Conservation (phyloP, 2,888 invertebrate species). For the Himalopsyche kuldschensis region DNA sequence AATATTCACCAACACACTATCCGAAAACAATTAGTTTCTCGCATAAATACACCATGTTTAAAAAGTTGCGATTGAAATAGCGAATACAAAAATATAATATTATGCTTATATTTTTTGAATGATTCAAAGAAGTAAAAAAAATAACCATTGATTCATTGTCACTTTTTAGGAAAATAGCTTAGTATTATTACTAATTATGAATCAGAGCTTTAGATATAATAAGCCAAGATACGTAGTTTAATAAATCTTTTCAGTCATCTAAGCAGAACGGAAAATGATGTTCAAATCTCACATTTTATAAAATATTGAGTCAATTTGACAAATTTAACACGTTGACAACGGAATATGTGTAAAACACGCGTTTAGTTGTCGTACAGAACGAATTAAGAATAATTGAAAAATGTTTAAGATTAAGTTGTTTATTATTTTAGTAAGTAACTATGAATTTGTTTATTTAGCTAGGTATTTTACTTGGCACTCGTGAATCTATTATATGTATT, state of each 20-base stretch:
- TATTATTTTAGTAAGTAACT: no score
- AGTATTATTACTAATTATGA: background rate
- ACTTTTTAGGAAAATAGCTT: background rate
- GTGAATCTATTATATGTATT: no score
- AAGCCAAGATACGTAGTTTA: background rate
- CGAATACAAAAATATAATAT: no score
- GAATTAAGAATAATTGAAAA: no score
- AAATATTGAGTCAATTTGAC: background rate
- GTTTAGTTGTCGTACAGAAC: no score
- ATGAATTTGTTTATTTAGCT: no score
- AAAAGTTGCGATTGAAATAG: no score
- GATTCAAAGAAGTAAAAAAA: background rate
- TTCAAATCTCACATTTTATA: background rate
- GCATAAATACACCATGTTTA: background rate
- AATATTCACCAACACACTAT: background rate
- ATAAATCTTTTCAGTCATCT: background rate
- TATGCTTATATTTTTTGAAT: no score
- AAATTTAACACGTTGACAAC: background rate
- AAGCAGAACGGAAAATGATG: background rate
- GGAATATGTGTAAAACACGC: background rate
- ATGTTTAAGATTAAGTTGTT: no score
- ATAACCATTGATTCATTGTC: background rate
- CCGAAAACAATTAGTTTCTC: background rate
- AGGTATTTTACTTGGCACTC: no score
- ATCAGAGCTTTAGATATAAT: background rate